Conservation (phyloP, 2,113 vertebrate species). For the Clarias batrachus region DNA sequence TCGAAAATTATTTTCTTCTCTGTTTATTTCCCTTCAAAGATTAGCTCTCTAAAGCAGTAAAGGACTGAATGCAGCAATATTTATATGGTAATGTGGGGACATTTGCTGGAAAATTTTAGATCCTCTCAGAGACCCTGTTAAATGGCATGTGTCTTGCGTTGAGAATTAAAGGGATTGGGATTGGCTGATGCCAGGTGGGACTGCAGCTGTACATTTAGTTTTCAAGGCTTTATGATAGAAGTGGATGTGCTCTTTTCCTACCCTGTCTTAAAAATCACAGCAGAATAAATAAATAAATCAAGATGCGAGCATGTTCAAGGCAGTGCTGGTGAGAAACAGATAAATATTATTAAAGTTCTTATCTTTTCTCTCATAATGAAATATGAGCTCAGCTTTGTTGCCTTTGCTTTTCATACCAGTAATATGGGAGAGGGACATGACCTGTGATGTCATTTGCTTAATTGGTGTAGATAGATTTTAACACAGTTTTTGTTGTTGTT, state of each 20-base stretch:
- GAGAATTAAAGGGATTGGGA: slow-evolving; percentile 2
- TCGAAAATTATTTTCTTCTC: neutral
- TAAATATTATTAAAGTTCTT: slow-evolving; percentile 92
- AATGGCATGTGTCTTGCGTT: slow-evolving; percentile 33
- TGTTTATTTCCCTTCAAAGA: neutral
- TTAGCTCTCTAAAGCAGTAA: slow-evolving; percentile 12
- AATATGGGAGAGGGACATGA: slow-evolving; percentile 18
- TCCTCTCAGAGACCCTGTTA: slow-evolving; percentile 54
- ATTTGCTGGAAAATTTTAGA: slow-evolving; percentile 38
- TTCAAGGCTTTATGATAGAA: slow-evolving; percentile 41
- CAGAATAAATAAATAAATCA: slow-evolving; percentile 64
- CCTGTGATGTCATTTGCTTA: slow-evolving; percentile 1
- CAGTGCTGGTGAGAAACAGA: slow-evolving; percentile 64
- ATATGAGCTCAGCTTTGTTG: slow-evolving; percentile 56
- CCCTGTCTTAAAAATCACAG: slow-evolving; percentile 68
- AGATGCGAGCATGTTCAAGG: slow-evolving; percentile 48
- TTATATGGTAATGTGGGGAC: slow-evolving; percentile 34
- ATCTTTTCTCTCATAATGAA: slow-evolving; percentile 78
- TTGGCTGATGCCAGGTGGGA: slow-evolving; percentile 24
- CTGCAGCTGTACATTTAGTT: slow-evolving; percentile 37
- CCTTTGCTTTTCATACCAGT: slow-evolving; percentile 34
- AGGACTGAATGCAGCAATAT: slow-evolving; percentile 4
- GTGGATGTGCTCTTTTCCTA: slow-evolving; percentile 4
- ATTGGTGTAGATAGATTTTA: slow-evolving; percentile 2
- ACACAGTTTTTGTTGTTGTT: slow-evolving; percentile 1